Base-by-base conservation (phyloP, 2,113 vertebrate genomes). In the Megaceryle maxima region DNA sequence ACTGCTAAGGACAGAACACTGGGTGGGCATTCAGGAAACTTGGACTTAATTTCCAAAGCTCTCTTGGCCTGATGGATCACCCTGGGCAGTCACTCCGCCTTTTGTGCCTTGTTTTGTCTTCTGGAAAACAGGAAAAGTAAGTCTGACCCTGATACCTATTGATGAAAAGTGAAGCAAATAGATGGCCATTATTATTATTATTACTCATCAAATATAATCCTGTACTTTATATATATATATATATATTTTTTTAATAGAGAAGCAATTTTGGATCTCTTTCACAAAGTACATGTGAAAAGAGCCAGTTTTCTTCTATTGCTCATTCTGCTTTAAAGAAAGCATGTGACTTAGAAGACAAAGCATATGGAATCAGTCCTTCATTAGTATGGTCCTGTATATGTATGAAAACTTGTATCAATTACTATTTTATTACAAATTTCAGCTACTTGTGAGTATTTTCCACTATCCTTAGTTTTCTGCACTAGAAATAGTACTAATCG, bases 1-100 rank as follows among this genome's bases (percentile, higher is more conserved):
- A 74, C 35, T 83, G 18, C 22, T 92, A 48, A 55, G 20, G 46
- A 80, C 16, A 82, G 55, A 87, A 91, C 63, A 53, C 25, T 80
- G 56, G 70, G 51, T 79, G 74, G 75, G 20, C 13, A 63, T 76
- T 95, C 87, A 92, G 90, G 94, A 95, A 90, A 86, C 59, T 50
- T 60, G 8, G 33, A 48, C 86, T 94, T 83, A 31, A 68, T 83
- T 96, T 93, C 79, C 55, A 93, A 86, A 90, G 39, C 43, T 88
- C 5, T 74, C 55, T 77, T 1, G 0, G n/a, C 31, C 70, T 96
- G 85, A 90, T 74, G 63, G 79, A 90, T 94, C 46, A 39, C 76
- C 33, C 39, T 72, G 43, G 73, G 51, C 67, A 86, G 20, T 67
- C 37, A 51, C 22, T 69, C n/a, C 1, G 1, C 17, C 13, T 83